Conservation (phyloP, 2,113 vertebrate genomes). For the Gasterosteus aculeatus region DNA sequence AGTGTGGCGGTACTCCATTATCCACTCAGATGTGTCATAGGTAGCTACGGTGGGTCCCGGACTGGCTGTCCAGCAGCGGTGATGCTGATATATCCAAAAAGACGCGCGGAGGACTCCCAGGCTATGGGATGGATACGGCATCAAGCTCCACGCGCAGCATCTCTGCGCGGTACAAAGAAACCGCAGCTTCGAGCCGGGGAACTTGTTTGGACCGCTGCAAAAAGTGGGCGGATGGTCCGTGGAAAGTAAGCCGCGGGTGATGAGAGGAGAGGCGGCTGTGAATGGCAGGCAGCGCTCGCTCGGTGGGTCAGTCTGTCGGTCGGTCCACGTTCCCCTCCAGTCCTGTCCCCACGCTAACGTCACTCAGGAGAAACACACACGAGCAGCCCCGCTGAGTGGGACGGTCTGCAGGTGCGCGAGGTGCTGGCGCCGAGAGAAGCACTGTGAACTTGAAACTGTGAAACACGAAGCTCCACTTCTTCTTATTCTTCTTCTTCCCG, state of each 20-base stretch:
- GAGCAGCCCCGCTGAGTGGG: not conserved
- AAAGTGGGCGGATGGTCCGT: conserved; percentile 17
- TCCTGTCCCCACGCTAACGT: not conserved
- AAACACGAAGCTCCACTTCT: not conserved
- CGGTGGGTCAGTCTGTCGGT: not conserved
- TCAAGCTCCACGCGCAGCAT: conserved; percentile 59
- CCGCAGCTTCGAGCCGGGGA: not conserved
- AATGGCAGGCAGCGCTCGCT: conserved; percentile 33
- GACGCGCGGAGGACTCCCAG: not conserved
- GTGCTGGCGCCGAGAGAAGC: not conserved
- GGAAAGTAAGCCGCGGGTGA: conserved; percentile 38
- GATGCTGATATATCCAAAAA: conserved; percentile 17
- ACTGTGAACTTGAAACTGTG: conserved; percentile 22
- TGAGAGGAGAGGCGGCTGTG: conserved; percentile 51
- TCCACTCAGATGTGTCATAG: conserved; percentile 40
- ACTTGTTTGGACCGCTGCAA: conserved; percentile 16
- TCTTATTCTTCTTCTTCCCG: not conserved
- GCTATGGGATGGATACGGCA: conserved; percentile 20
- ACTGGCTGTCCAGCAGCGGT: conserved; percentile 39
- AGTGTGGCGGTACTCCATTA: conserved; percentile 75
- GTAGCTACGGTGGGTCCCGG: not conserved
- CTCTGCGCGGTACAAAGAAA: conserved; percentile 22
- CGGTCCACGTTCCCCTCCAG: not conserved
- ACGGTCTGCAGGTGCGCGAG: not conserved
- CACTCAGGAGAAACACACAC: not conserved